A percentile compares a stretch with the other conserved stretches of the same genome.
These are phyloP conservation scores for Ellobius talpinus DNA, from an alignment of 2,113 vertebrate genomes.

Conservation along the genomic window DNA sequence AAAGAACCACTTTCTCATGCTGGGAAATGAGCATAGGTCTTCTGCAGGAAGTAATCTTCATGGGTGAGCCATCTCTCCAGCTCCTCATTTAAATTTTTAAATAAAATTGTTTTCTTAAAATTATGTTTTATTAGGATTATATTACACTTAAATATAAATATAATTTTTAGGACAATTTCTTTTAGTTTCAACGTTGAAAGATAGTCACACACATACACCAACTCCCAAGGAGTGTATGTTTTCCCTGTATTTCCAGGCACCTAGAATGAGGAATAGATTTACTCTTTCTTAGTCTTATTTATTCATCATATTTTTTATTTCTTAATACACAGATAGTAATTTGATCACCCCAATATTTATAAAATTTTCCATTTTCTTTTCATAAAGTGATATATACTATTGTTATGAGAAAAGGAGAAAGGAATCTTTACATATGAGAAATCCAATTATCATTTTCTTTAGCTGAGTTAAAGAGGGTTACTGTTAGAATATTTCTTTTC, in stretches of 20 bases:
- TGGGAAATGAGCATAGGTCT: not conserved
- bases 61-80: not conserved
- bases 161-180: not conserved
- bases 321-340: not conserved
- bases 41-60: not conserved
- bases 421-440: not conserved
- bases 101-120: not conserved
- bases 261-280: not conserved
- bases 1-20: too few species aligned
- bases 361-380: not conserved
- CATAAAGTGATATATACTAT: not conserved
- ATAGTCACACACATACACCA: not conserved
- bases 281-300: not conserved
- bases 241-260: not conserved
- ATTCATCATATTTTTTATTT: conserved; percentile 42
- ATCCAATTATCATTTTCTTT: conserved; percentile 18
- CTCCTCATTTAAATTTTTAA: not conserved
- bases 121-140: not conserved
- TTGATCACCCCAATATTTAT: conserved; percentile 1
- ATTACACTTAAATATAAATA: conserved; percentile 31
- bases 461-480: not conserved
- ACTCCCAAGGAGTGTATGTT: not conserved
- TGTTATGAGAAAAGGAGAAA: not conserved
- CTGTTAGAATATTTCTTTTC: not conserved
- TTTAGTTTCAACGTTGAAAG: conserved; percentile 4